These are phyloP conservation scores for Dromius quadrimaculatus DNA, from an alignment of 2,888 invertebrate species.

Conservation along the genomic window DNA sequence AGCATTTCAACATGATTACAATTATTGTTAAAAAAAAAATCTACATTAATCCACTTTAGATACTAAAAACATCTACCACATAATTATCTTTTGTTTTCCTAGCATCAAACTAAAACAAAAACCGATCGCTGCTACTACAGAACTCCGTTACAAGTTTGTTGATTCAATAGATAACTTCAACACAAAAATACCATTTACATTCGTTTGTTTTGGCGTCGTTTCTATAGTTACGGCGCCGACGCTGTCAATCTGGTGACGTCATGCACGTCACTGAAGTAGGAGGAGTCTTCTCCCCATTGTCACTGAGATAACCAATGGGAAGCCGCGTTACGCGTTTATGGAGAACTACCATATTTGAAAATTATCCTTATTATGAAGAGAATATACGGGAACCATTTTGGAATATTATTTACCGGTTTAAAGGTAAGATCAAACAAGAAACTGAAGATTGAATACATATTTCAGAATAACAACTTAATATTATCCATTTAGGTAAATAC, in stretches of 20 bases:
- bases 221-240: slow-evolving; percentile 41
- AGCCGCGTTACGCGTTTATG: slow-evolving; percentile 2
- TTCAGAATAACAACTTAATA: no score
- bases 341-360: slow-evolving; percentile 64
- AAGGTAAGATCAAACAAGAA: slow-evolving; percentile 14
- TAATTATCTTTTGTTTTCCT: slow-evolving; percentile 17
- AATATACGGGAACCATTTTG: slow-evolving; percentile 63
- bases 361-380: slow-evolving; percentile 65
- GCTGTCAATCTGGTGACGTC: slow-evolving; percentile 37
- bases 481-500: no score
- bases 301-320: slow-evolving; percentile 35
- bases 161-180: slow-evolving; percentile 16
- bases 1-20: no score
- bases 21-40: slow-evolving; percentile 1
- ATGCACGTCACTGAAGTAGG: slow-evolving; percentile 37
- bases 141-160: neutral
- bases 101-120: slow-evolving; percentile 9
- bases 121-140: neutral
- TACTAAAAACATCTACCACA: neutral
- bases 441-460: no score
- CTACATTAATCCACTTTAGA: neutral
- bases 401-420: slow-evolving; percentile 56
- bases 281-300: slow-evolving; percentile 44
- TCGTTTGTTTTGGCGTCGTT: slow-evolving; percentile 42
- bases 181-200: slow-evolving; percentile 31